Conservation (phyloP, 2,113 vertebrate species). For the Mixornis gularis region DNA sequence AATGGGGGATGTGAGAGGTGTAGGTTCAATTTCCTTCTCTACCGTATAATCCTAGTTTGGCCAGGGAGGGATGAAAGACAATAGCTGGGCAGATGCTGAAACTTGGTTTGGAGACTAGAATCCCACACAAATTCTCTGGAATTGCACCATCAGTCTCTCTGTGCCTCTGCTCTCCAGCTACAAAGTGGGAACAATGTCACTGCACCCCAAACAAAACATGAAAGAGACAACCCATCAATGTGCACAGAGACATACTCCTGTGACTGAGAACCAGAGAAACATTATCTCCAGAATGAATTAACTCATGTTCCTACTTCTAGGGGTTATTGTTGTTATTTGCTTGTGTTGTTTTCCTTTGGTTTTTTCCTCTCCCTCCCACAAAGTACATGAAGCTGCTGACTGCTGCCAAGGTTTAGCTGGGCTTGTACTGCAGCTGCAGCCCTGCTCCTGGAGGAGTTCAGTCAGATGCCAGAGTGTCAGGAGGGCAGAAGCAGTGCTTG, state of each 20-base stretch:
- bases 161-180: neutral
- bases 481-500: neutral
- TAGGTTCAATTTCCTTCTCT: neutral
- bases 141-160: neutral
- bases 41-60: neutral
- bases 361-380: neutral
- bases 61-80: neutral
- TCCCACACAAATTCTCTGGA: neutral
- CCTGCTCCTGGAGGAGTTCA: neutral
- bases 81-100: neutral
- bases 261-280: neutral
- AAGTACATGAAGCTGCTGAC: neutral
- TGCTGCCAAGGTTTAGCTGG: neutral
- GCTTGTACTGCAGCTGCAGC: neutral
- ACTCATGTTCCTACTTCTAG: neutral
- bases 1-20: neutral
- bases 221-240: neutral
- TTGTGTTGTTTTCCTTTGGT: neutral
- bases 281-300: neutral
- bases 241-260: neutral
- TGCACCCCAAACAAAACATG: neutral
- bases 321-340: neutral
- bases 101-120: neutral
- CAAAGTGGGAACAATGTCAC: neutral
- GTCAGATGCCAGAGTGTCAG: neutral